A percentile compares a stretch with the other conserved stretches of the same genome.
Conservation (phyloP, 2,113 vertebrate species). For the Aegithalos caudatus region DNA sequence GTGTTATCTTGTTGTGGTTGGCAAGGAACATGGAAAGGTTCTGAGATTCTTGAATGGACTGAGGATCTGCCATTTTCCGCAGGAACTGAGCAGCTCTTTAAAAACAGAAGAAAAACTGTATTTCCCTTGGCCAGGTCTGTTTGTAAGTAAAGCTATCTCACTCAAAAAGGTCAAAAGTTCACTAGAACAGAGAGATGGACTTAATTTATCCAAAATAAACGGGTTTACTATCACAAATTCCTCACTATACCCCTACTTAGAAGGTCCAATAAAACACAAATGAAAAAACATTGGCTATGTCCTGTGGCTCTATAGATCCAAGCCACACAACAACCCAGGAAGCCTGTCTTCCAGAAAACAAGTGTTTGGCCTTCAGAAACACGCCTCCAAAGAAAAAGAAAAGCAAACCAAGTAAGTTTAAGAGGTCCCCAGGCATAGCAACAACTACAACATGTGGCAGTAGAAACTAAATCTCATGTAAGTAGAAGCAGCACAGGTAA, state of each 20-base stretch:
- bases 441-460: not conserved
- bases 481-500: not conserved
- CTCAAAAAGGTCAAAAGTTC: not conserved
- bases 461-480: not conserved
- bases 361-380: not conserved
- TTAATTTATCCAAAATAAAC: not conserved
- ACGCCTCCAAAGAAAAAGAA: not conserved
- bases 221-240: not conserved
- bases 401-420: not conserved
- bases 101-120: not conserved
- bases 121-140: not conserved
- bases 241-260: not conserved
- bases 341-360: not conserved
- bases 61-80: slow-evolving; percentile 96
- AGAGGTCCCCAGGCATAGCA: not conserved
- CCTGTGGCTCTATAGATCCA: not conserved
- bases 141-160: not conserved
- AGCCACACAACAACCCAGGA: not conserved
- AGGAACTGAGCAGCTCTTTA: slow-evolving; percentile 92
- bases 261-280: not conserved
- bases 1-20: slow-evolving; percentile 99
- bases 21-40: slow-evolving; percentile 98
- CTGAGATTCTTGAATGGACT: slow-evolving; percentile 98
- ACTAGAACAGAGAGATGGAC: not conserved
- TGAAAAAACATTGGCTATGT: not conserved